Base-by-base conservation (phyloP, 2,113 vertebrate genomes). In the Hippocampus guttulatus region DNA sequence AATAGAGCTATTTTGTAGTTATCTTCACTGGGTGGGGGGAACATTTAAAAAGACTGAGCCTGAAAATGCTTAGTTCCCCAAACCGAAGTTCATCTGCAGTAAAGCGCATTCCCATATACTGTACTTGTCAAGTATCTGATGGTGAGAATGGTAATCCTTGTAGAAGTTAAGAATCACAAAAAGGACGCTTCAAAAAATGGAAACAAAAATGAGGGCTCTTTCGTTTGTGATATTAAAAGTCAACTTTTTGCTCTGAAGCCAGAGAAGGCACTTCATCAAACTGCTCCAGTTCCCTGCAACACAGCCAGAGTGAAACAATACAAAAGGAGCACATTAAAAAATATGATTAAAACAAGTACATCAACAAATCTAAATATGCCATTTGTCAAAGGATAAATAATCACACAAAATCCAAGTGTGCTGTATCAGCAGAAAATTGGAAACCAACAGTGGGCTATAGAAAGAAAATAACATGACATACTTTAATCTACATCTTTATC, bases 221-320 rank as follows among this genome's bases (percentile, higher is more conserved):
- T 55, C 18, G 12, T 58, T 2, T 33, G 9, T 67, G 43, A 11
- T 25, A 58, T 25, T 14, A 15, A 27, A 14, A 10, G 33, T 38
- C 18, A 61, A 61, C 2, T 63, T 63, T 7, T 62, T 21, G 27
- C 58, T 60, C 58, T 30, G 14, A 38, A 20, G 27, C 58, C 10
- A 64, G 38, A 40, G n/a, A 43, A 43, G 38, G 51, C 11, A 12
- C 11, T 4, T 41, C 67, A 3, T 45, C 51, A 10, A 51, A 11
- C 49, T 16, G 51, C 66, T 14, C 1, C 64, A 57, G 55, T 67
- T 47, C 40, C 58, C 77, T 75, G 11, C 55, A 73, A 61, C 15
- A 54, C 47, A 47, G 41, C 60, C 1, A 77, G 38, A 70, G 20
- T 64, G 6, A 72, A 3, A 67, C 0, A 73, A 38, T 1, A 70